Percentiles rank a stretch among this genome's conserved stretches.
phyloP scores from a whole-genome alignment of 2,113 vertebrate genomes.

The Isurus oxyrinchus region DNA sequence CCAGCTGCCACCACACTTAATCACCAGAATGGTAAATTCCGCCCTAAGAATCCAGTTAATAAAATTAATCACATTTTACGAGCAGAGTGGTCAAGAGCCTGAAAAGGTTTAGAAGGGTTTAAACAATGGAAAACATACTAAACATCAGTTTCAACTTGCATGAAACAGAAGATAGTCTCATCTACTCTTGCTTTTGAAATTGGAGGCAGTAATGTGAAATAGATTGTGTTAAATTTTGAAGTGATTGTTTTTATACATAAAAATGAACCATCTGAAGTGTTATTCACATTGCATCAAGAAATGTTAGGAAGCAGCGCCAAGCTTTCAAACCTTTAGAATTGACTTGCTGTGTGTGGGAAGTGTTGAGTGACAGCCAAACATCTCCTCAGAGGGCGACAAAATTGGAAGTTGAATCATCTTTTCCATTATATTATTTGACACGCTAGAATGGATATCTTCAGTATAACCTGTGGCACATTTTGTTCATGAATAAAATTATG shows the following conservation, averaged over 20 bases:
- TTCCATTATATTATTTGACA: neutral
- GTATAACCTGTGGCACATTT: neutral
- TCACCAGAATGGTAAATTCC: too few relatives aligned
- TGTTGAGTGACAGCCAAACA: neutral
- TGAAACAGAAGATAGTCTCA: neutral
- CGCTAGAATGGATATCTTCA: neutral
- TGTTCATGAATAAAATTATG: neutral
- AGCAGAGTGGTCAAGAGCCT: neutral
- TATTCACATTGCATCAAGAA: neutral
- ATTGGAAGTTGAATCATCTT: neutral
- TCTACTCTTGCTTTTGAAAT: neutral
- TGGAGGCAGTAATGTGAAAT: neutral
- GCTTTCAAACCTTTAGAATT: neutral
- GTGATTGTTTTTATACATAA: neutral
- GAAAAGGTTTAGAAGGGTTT: neutral
- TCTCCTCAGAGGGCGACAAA: too few relatives aligned
- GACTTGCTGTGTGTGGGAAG: neutral
- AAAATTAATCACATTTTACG: neutral
- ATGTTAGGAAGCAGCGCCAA: neutral
- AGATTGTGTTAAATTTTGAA: neutral
- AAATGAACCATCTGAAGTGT: neutral
- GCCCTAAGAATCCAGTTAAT: neutral
- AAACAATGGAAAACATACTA: neutral
- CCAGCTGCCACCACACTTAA: too few relatives aligned
- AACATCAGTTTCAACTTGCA: neutral